Base-by-base conservation (phyloP, 2,888 invertebrate genomes). In the Euplagia quadripunctaria region DNA sequence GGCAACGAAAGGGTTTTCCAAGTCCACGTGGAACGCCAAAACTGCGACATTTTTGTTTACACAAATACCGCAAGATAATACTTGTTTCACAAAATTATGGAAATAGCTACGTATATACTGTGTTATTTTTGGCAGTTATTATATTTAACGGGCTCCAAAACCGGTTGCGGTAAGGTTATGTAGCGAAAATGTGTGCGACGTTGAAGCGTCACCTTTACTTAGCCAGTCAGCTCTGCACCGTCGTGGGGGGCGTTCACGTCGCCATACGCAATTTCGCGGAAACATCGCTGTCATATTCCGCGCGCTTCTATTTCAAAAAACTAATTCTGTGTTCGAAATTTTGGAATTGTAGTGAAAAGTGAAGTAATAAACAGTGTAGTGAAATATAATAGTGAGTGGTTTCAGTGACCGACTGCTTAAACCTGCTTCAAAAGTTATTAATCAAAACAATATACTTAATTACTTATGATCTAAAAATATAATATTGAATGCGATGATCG, bases 161-260 rank as follows among this genome's bases (percentile, higher is more conserved):
- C 91, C 92, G 90, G 92, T 92, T 85, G 81, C 79, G 78, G 76
- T 84, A 90, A 91, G 89, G 91, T 91, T 91, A 88, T 76, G 85
- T 86, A 79, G 83, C 83, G 79, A 88, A 87, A 87, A 88, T 85
- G 79, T 78, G 70, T 63, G 73, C 71, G 75, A 76, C 74, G 77
- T 79, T 75, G 78, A 74, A 80, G 71, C 82, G 79, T 81, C 82
- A 84, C 80, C 79, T 81, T 80, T 71, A 73, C 84, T 80, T 82
- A 79, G 83, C 79, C 90, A 93, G 93, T 93, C 86, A 86, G 78
- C 76, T 79, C 77, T 75, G 76, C 72, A 84, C 81, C 79, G 78
- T 74, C 77, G 82, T 71, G 74, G 83, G 86, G 90, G 86, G 82
- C 83, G 86, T 87, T 89, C 92, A 90, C 82, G 85, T 86, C 82